Conservation (phyloP, 2,113 vertebrate species). For the Verasper variegatus region DNA sequence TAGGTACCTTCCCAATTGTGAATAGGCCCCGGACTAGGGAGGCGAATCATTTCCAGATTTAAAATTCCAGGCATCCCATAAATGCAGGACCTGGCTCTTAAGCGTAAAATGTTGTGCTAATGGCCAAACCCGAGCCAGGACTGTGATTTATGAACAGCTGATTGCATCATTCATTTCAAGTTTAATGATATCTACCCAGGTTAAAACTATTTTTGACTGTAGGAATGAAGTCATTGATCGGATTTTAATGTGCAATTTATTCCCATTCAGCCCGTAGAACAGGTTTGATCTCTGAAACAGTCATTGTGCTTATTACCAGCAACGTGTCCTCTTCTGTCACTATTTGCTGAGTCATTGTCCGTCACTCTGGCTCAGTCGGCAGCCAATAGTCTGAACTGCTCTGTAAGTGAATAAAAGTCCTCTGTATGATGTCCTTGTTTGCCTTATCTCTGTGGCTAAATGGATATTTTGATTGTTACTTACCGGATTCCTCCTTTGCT, state of each 20-base stretch:
- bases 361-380: neutral
- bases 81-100: constrained; percentile 28
- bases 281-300: neutral
- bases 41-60: constrained; percentile 18
- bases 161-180: constrained; percentile 12
- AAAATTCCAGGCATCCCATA: constrained; percentile 16
- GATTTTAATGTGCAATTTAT: constrained; percentile 27
- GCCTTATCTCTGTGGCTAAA: neutral
- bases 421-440: neutral
- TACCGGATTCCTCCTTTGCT: neutral
- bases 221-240: constrained; percentile 18
- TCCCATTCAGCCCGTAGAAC: neutral
- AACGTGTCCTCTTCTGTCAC: neutral
- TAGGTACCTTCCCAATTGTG: neutral
- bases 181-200: constrained; percentile 24
- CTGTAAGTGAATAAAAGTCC: neutral
- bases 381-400: neutral
- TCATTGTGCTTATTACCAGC: neutral
- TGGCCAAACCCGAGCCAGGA: constrained; percentile 31
- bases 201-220: constrained; percentile 17
- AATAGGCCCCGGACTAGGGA: too few relatives aligned
- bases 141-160: constrained; percentile 49
- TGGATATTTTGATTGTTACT: neutral
- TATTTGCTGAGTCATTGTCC: constrained; percentile 39
- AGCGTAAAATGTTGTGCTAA: constrained; percentile 33